Percentiles rank a stretch among this genome's conserved stretches.
Conservation (phyloP, 1,140 invertebrate genomes). For the Meteorus sp. region DNA sequence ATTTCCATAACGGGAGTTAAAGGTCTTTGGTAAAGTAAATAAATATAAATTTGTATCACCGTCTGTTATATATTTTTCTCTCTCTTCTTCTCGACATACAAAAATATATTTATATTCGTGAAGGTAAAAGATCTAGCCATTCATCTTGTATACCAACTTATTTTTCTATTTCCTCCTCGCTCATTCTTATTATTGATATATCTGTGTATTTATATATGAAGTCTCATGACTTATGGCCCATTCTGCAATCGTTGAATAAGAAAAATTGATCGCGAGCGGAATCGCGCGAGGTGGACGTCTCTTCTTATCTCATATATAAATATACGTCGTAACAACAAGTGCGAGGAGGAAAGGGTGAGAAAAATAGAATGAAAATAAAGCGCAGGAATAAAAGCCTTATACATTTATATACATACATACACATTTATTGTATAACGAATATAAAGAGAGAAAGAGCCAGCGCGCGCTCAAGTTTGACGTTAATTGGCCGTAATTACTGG, state of each 20-base stretch:
- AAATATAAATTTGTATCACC: constrained; percentile 25
- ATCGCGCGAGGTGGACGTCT: neutral
- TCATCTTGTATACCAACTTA: too few relatives aligned
- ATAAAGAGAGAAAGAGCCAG: neutral
- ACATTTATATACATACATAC: too few relatives aligned
- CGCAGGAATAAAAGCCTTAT: neutral
- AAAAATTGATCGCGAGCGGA: neutral
- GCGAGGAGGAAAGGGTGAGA: neutral
- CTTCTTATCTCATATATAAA: neutral
- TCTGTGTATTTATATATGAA: neutral
- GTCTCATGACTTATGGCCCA: neutral
- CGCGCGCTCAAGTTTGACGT: constrained; percentile 43
- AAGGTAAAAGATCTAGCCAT: too few relatives aligned
- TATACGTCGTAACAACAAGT: neutral
- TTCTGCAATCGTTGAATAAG: neutral
- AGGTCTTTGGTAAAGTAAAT: constrained; percentile 25
- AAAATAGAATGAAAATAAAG: neutral
- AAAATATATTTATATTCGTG: too few relatives aligned
- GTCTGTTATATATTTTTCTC: too few relatives aligned
- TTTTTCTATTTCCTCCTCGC: too few relatives aligned
- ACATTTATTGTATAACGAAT: neutral
- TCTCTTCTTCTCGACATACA: too few relatives aligned
- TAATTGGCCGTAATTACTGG: constrained; percentile 54
- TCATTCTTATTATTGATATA: too few relatives aligned
- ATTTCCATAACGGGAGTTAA: constrained; percentile 26